phyloP scores from a whole-genome alignment of 2,888 invertebrate species.

The Falcaria lacertinaria region DNA sequence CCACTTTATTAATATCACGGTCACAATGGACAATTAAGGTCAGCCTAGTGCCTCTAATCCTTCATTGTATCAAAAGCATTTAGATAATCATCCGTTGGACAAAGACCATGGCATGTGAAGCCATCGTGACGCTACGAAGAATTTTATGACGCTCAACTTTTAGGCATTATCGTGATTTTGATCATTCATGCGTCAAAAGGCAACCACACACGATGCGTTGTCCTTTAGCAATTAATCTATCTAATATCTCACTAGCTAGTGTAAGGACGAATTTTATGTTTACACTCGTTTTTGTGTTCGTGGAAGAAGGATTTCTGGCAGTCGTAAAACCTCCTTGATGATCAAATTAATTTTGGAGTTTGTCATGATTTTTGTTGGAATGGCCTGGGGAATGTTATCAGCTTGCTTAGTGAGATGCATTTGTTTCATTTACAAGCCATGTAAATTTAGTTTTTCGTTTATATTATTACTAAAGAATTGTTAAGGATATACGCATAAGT shows the following conservation, averaged over 20 bases:
- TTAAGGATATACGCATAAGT: no score
- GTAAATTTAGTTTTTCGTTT: no score
- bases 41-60: constrained; percentile 45
- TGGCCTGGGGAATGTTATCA: no score
- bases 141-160: constrained; percentile 64
- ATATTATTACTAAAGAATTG: no score
- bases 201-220: constrained; percentile 69
- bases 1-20: constrained; percentile 31
- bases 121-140: constrained; percentile 65
- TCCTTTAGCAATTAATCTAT: constrained; percentile 63
- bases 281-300: constrained; percentile 14
- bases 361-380: not conserved
- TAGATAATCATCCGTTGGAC: constrained; percentile 61
- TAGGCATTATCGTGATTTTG: constrained; percentile 64
- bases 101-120: constrained; percentile 48
- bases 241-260: constrained; percentile 35
- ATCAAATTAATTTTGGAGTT: constrained; percentile 1
- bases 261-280: constrained; percentile 31
- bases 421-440: no score
- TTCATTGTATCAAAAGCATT: constrained; percentile 55
- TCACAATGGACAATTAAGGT: constrained; percentile 56
- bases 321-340: constrained; percentile 14
- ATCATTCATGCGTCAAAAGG: constrained; percentile 61
- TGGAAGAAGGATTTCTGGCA: constrained; percentile 17
- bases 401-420: not conserved